phyloP scores from a whole-genome alignment of 2,797 vertebrate species.

The Pygocentrus nattereri region DNA sequence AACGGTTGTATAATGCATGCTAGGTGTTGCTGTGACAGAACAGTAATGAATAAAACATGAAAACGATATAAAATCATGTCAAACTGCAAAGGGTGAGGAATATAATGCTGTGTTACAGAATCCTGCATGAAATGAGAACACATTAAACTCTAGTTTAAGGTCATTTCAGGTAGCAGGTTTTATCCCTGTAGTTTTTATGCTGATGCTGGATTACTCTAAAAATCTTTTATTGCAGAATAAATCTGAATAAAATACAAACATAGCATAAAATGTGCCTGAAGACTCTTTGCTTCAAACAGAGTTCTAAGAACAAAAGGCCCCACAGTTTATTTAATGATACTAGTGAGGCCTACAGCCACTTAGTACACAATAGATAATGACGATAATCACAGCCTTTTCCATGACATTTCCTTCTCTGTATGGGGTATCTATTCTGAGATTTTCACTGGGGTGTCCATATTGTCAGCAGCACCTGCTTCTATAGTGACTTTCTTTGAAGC shows the following conservation, averaged over 20 bases:
- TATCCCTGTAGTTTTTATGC: too few species aligned
- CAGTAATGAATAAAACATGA: too few species aligned
- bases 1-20: too few species aligned
- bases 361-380: neutral
- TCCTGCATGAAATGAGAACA: too few species aligned
- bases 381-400: slow-evolving; percentile 7
- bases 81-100: too few species aligned
- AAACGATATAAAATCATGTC: too few species aligned
- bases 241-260: neutral
- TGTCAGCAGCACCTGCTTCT: neutral
- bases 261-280: neutral
- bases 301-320: neutral
- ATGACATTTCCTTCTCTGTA: neutral
- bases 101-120: too few species aligned
- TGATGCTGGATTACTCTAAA: too few species aligned
- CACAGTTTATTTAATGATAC: neutral
- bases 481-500: neutral
- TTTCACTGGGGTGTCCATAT: neutral
- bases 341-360: neutral
- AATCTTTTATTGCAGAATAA: neutral
- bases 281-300: neutral
- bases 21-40: too few species aligned
- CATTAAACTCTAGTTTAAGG: too few species aligned
- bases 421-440: slow-evolving; percentile 10
- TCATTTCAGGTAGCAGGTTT: too few species aligned